Evolutionary conservation across 2,888 invertebrate species (phyloP).

Genomic region (Cylindroiulus punctatus): DNA sequence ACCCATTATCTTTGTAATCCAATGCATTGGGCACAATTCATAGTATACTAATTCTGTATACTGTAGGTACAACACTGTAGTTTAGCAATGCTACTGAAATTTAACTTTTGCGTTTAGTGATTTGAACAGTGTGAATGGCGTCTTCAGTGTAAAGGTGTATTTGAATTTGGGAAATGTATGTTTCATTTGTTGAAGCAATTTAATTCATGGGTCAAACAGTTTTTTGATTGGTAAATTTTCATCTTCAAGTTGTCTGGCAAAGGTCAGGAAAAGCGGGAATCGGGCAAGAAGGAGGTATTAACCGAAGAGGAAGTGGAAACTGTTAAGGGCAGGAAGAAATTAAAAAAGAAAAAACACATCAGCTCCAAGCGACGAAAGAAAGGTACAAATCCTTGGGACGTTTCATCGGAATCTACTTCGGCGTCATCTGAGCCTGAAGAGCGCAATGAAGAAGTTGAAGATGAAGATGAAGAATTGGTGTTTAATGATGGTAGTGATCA

Average conservation of each 20-base stretch:
- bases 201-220: background rate
- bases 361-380: constrained; percentile 61
- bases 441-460: constrained; percentile 69
- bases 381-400: constrained; percentile 71
- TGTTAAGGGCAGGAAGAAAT: constrained; percentile 62
- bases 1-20: too few relatives aligned
- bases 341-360: constrained; percentile 65
- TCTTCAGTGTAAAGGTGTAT: too few relatives aligned
- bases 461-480: constrained; percentile 67
- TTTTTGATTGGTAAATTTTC: background rate
- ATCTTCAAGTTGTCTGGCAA: constrained; percentile 54
- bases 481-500: constrained; percentile 80
- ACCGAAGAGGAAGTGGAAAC: constrained; percentile 63
- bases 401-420: constrained; percentile 68
- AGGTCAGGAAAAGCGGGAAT: constrained; percentile 67
- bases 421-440: constrained; percentile 59
- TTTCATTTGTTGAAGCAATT: too few relatives aligned
- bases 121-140: too few relatives aligned
- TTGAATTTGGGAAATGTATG: too few relatives aligned
- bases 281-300: constrained; percentile 62
- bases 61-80: too few relatives aligned
- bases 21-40: too few relatives aligned
- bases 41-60: too few relatives aligned
- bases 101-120: too few relatives aligned
- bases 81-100: too few relatives aligned